Conservation (phyloP, 30 jellyfish, hydroid and myxozoan species). For the Aurelia coerulea region DNA sequence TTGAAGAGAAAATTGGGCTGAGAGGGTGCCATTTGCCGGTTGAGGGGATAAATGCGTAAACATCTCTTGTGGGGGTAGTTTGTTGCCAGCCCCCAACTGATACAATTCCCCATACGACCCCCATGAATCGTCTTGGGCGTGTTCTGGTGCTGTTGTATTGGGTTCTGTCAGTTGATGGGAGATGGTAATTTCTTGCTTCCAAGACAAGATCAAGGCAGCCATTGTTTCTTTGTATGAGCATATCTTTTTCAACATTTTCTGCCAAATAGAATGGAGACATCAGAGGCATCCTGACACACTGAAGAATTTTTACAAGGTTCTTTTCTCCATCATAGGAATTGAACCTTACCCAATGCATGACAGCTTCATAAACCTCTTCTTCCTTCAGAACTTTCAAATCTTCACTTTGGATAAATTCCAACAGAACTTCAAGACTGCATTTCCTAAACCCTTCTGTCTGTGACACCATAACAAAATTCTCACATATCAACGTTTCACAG, state of each 20-base stretch:
- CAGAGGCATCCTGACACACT: constrained; percentile 78
- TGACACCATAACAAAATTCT: constrained; percentile 86
- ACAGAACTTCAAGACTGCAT: constrained; percentile 71
- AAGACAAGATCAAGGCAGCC: constrained; percentile 63
- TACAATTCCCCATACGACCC: constrained; percentile 90
- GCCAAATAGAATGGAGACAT: constrained; percentile 85
- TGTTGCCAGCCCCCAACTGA: constrained; percentile 95
- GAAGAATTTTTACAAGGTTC: constrained; percentile 59
- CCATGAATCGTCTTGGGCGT: constrained; percentile 94
- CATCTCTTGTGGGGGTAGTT: constrained; percentile 85
- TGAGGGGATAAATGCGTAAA: constrained; percentile 82
- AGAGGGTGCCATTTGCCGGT: constrained; percentile 87
- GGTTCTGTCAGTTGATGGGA: constrained; percentile 63
- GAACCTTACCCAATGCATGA: constrained; percentile 75
- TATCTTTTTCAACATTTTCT: constrained; percentile 82
- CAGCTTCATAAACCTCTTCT: constrained; percentile 96
- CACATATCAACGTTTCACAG: constrained; percentile 80
- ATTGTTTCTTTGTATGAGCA: constrained; percentile 47
- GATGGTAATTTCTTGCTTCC: constrained; percentile 76
- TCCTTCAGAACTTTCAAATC: constrained; percentile 90
- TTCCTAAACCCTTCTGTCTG: constrained; percentile 80
- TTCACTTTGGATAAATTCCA: constrained; percentile 81
- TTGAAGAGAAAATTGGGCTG: constrained; percentile 70
- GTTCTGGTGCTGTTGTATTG: constrained; percentile 51
- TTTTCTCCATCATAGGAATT: constrained; percentile 67